Base-by-base conservation (phyloP, 1,140 invertebrate species). In the Danaus plexippus region DNA sequence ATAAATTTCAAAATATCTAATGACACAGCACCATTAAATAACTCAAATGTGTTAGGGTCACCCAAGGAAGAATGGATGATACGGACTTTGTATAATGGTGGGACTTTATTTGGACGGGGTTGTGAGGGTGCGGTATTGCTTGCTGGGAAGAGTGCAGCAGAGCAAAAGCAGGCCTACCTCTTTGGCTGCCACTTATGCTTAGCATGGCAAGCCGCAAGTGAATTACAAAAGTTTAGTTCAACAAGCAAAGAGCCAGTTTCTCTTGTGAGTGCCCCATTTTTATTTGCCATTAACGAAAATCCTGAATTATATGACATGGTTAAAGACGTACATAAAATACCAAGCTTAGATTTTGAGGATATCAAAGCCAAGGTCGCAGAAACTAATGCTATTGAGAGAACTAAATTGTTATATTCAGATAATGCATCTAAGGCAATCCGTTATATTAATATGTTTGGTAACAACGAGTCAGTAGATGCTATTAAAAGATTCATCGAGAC, bases 111-210 rank as follows among this genome's bases (percentile, higher is more conserved):
- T 32, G 94, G 94, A 1, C 93, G 94, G 68, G 93, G 94, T 40
- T 97, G 95, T 77, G 90, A 94, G 87, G 92, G 94, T 43, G 92
- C 94, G 1, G 73, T 96, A 46, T 90, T 92, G 75, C 85, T 97
- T 53, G 94, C 92, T 18, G 91, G 91, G 9, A 92, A 94, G 70
- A 85, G 85, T 43, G 70, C 89, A 48, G 82, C 89, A 18, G 80
- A 92, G 9, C 91, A 92, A 75, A 83, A 91, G 45, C 89, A 90
- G 52, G 95, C 94, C 1, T 94, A 92, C 75, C 87, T 92, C 57
- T 96, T 97, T 88, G 96, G 95, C 11, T 92, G 93, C 79, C 92
- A 96, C 85, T 88, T 96, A 44, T 94, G 93, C 52, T 88, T 95
- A 57, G 93, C 94, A 48, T 95, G 94, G 91, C 95, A 96, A 89